Evolutionary conservation across 1,140 invertebrate species (phyloP).

Genomic region (Conus betulinus): DNA sequence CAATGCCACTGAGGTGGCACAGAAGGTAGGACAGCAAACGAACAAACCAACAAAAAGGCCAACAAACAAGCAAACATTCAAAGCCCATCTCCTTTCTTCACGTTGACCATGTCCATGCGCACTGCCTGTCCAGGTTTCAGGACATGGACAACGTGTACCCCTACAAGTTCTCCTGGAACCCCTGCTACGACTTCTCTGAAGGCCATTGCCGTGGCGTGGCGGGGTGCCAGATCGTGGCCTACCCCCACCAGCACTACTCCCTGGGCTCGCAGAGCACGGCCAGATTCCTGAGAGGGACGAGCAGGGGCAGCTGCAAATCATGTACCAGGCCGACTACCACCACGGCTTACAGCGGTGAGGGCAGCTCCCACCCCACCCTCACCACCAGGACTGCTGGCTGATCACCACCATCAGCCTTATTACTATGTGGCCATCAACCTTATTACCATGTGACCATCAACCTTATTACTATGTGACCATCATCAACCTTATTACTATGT

Average conservation of each 20-base stretch:
- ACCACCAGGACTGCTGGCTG: no score
- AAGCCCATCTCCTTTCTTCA: no score
- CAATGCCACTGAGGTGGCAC: no score
- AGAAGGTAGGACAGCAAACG: no score
- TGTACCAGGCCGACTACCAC: background rate
- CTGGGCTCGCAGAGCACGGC: background rate
- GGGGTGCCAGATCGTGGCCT: background rate
- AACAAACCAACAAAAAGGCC: no score
- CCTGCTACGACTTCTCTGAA: background rate
- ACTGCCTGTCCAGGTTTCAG: background rate
- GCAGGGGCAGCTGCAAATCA: background rate
- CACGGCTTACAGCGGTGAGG: background rate
- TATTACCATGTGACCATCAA: no score
- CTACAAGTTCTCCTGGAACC: constrained; percentile 1
- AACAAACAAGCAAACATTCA: no score
- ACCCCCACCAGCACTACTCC: background rate
- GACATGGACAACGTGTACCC: background rate
- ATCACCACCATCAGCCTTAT: no score
- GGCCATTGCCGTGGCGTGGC: background rate
- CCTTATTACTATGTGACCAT: no score
- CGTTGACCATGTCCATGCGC: no score
- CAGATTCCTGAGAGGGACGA: background rate
- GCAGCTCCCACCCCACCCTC: background rate
- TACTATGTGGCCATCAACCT: no score
- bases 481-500: no score